Evolutionary conservation across 2,888 invertebrate species (phyloP).

Genomic region (Harpalus rubripes): DNA sequence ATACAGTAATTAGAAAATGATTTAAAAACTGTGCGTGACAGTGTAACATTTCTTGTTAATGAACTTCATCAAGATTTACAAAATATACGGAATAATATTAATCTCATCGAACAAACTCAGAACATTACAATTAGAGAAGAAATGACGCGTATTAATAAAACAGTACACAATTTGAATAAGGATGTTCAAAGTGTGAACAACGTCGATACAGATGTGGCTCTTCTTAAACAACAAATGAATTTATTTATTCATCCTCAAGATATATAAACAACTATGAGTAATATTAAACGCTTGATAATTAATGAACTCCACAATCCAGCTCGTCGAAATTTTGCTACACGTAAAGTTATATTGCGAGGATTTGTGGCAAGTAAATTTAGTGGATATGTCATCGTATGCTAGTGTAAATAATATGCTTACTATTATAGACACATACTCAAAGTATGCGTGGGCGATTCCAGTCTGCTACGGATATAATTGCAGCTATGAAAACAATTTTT

Average conservation of each 20-base stretch:
- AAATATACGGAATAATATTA: neutral
- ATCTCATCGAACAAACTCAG: neutral
- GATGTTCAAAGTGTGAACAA: neutral
- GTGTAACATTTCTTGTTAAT: neutral
- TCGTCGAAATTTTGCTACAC: slow-evolving; percentile 73
- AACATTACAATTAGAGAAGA: neutral
- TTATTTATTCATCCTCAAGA: neutral
- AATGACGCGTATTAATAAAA: neutral
- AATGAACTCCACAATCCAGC: slow-evolving; percentile 74
- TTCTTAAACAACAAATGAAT: neutral
- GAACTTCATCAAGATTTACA: neutral
- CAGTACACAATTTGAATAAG: neutral
- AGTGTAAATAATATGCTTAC: slow-evolving; percentile 73
- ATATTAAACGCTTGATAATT: slow-evolving; percentile 62
- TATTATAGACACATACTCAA: too few relatives aligned
- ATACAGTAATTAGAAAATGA: neutral
- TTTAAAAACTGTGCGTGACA: neutral
- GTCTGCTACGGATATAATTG: slow-evolving; percentile 70
- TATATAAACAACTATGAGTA: slow-evolving; percentile 12
- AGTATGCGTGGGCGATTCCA: slow-evolving; percentile 74
- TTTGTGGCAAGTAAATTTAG: slow-evolving; percentile 76
- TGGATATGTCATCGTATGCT: slow-evolving; percentile 72
- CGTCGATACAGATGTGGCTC: neutral
- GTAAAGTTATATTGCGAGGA: slow-evolving; percentile 74
- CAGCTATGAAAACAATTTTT: slow-evolving; percentile 68